Conservation (phyloP, 2,797 vertebrate genomes). For the Poeciliopsis gracilis region DNA sequence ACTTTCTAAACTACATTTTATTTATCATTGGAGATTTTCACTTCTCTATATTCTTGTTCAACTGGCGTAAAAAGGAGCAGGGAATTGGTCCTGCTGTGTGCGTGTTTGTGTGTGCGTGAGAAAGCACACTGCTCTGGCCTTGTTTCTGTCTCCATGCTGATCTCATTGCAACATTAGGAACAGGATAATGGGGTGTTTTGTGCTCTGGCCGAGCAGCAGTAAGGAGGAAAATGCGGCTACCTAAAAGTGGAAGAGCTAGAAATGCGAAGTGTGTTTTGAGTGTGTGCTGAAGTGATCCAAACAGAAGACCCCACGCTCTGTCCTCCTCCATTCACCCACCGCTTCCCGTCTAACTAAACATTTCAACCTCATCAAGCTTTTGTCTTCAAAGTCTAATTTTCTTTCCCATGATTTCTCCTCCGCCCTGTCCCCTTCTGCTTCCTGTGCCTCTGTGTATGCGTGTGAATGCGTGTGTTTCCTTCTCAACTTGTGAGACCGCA, state of each 20-base stretch:
- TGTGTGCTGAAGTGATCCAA: constrained; percentile 35
- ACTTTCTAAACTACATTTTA: constrained; percentile 24
- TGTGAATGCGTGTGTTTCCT: constrained; percentile 33
- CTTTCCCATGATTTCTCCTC: constrained; percentile 61
- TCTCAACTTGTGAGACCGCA: constrained; percentile 65
- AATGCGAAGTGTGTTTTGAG: constrained; percentile 24
- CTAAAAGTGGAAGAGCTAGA: constrained; percentile 46
- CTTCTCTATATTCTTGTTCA: constrained; percentile 57
- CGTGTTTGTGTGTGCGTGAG: constrained; percentile 46
- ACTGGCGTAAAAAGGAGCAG: constrained; percentile 60
- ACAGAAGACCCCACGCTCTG: constrained; percentile 36
- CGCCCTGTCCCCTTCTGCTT: constrained; percentile 51
- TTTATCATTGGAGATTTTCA: constrained; percentile 55
- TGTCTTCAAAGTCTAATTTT: constrained; percentile 57
- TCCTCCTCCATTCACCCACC: constrained; percentile 41
- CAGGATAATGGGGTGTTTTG: constrained; percentile 69
- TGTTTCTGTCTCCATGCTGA: constrained; percentile 65
- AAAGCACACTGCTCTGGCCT: constrained; percentile 53
- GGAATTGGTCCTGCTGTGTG: constrained; percentile 54
- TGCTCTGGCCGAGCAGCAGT: constrained; percentile 50
- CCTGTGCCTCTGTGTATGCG: constrained; percentile 22
- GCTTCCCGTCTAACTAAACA: constrained; percentile 61
- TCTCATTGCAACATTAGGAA: constrained; percentile 62
- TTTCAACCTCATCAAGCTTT: constrained; percentile 60
- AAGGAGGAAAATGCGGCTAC: constrained; percentile 54